phyloP scores from a whole-genome alignment of 2,888 invertebrate species.

The Tineola bisselliella region DNA sequence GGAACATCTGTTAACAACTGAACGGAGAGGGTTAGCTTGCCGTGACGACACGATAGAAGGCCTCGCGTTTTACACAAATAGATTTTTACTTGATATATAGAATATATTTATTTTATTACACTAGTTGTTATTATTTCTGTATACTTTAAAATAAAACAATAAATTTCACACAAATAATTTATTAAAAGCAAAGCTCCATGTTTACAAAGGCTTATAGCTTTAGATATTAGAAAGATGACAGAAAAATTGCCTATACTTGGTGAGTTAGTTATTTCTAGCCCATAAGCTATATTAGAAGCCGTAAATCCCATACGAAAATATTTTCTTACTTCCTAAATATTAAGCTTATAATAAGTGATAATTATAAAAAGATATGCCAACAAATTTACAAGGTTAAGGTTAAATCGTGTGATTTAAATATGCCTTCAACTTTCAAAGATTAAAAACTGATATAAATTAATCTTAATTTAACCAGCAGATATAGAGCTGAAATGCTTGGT shows the following conservation, averaged over 20 bases:
- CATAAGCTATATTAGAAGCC: conserved; percentile 24
- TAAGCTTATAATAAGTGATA: no score
- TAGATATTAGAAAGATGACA: conserved; percentile 13
- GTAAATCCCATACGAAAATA: conserved; percentile 28
- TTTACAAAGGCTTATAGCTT: conserved; percentile 34
- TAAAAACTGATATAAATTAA: no score
- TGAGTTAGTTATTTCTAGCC: no score
- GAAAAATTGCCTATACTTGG: conserved; percentile 18
- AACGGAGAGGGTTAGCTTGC: conserved; percentile 86
- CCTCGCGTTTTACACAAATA: conserved; percentile 92
- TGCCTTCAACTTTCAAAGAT: no score
- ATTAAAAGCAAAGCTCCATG: conserved; percentile 16
- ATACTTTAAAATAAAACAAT: conserved; percentile 23
- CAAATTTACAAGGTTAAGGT: no score
- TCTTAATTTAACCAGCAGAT: no score
- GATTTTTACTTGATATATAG: conserved; percentile 66
- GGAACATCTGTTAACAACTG: conserved; percentile 87
- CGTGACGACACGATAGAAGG: conserved; percentile 97
- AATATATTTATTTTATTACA: no score
- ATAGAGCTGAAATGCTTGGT: no score
- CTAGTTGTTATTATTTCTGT: background rate
- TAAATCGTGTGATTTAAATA: no score
- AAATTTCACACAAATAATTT: conserved; percentile 34
- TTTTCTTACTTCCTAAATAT: no score
- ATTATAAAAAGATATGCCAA: background rate